phyloP scores from a whole-genome alignment of 1,140 invertebrate genomes.

The Plodia interpunctella region DNA sequence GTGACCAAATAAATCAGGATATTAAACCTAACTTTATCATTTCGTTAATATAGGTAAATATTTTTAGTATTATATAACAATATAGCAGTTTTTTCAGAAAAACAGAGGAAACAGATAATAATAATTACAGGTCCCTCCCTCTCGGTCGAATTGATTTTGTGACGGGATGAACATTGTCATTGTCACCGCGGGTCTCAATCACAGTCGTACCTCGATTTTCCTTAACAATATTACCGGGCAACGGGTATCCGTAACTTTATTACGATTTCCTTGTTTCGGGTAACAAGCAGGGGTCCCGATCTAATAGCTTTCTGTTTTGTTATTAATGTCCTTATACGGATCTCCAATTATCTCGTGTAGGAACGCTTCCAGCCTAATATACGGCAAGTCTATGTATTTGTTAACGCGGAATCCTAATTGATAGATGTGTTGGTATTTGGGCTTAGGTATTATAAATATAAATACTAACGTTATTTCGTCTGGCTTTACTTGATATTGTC shows the following conservation, averaged over 20 bases:
- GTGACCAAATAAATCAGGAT: too few relatives aligned
- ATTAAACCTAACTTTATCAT: too few relatives aligned
- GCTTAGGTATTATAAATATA: not conserved
- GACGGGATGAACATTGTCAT: slow-evolving; percentile 21
- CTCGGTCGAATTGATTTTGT: slow-evolving; percentile 31
- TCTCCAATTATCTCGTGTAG: slow-evolving; percentile 57
- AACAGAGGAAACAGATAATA: not conserved
- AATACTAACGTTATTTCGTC: too few relatives aligned
- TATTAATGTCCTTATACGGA: slow-evolving; percentile 64
- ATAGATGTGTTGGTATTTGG: slow-evolving; percentile 3
- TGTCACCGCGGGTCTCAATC: slow-evolving; percentile 24
- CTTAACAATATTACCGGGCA: slow-evolving; percentile 46
- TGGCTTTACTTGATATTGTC: too few relatives aligned
- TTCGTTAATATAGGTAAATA: too few relatives aligned
- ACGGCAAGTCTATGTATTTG: slow-evolving; percentile 5
- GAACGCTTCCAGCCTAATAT: slow-evolving; percentile 39
- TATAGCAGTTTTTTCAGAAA: too few relatives aligned
- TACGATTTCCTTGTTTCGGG: slow-evolving; percentile 48
- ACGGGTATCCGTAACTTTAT: slow-evolving; percentile 42
- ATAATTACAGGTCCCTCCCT: not conserved
- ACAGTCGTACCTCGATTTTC: slow-evolving; percentile 40
- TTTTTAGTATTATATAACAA: too few relatives aligned
- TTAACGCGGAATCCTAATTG: slow-evolving; percentile 2
- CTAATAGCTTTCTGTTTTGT: slow-evolving; percentile 57
- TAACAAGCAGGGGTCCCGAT: slow-evolving; percentile 43